Evolutionary conservation across 2,888 invertebrate species (phyloP).

Genomic region (Frankliniella fusca): DNA sequence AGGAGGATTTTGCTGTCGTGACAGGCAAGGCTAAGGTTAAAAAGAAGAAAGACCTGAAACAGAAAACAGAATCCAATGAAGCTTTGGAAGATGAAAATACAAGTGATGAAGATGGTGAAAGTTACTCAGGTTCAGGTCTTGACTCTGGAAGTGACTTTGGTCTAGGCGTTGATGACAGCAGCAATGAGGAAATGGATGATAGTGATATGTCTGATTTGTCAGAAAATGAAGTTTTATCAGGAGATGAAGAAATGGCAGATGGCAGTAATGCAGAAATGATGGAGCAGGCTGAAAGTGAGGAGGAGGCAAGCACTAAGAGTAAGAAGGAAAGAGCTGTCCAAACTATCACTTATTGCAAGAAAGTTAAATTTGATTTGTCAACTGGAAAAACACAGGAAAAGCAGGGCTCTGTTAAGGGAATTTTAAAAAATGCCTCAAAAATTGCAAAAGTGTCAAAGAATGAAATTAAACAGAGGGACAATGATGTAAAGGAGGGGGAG

Average conservation of each 20-base stretch:
- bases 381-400: not conserved
- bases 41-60: slow-evolving; percentile 31
- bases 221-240: slow-evolving; percentile 38
- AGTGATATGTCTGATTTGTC: slow-evolving; percentile 24
- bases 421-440: slow-evolving; percentile 33
- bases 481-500: slow-evolving; percentile 37
- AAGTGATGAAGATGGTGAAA: slow-evolving; percentile 26
- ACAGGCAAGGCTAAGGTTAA: slow-evolving; percentile 46
- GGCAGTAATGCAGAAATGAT: slow-evolving; percentile 38
- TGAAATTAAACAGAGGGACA: slow-evolving; percentile 33
- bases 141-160: slow-evolving; percentile 36
- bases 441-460: not conserved
- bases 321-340: not conserved
- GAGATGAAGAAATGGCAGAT: slow-evolving; percentile 35
- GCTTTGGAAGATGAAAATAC: not conserved
- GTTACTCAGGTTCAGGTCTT: slow-evolving; percentile 21
- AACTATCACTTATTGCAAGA: not conserved
- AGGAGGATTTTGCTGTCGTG: slow-evolving; percentile 62
- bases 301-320: slow-evolving; percentile 38
- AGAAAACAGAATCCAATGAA: no score
- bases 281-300: slow-evolving; percentile 36
- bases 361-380: slow-evolving; percentile 31
- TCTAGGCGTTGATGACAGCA: slow-evolving; percentile 42
- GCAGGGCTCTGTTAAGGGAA: slow-evolving; percentile 26
- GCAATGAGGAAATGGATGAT: slow-evolving; percentile 34